Evolutionary conservation across 2,113 vertebrate genomes (phyloP).

Genomic region (Poeciliopsis prolifica): DNA sequence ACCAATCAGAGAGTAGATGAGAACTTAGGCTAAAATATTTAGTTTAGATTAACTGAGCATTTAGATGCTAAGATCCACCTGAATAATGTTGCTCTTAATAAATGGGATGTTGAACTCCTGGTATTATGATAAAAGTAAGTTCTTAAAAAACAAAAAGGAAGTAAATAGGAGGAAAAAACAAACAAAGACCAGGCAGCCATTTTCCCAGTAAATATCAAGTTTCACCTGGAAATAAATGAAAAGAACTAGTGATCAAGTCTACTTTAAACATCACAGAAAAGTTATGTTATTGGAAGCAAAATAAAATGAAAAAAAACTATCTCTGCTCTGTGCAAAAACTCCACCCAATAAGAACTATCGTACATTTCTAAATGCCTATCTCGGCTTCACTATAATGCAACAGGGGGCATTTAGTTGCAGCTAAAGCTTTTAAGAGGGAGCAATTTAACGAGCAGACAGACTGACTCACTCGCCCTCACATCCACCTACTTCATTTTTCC

Average conservation of each 20-base stretch:
- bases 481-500: constrained; percentile 7
- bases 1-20: too few species aligned
- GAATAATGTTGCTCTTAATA: too few species aligned
- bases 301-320: background rate
- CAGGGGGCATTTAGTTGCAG: constrained; percentile 1
- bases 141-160: too few species aligned
- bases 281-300: background rate
- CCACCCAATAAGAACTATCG: background rate
- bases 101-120: too few species aligned
- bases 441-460: constrained; percentile 10
- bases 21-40: too few species aligned
- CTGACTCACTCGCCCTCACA: constrained; percentile 40
- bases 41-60: too few species aligned
- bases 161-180: too few species aligned
- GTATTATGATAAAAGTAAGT: too few species aligned
- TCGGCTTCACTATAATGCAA: background rate
- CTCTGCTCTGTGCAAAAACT: background rate
- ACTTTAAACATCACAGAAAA: background rate
- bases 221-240: background rate
- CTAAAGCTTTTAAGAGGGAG: constrained; percentile 25
- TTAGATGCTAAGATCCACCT: too few species aligned
- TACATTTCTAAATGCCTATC: background rate
- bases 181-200: too few species aligned
- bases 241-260: background rate
- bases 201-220: background rate